These are phyloP conservation scores for Epistrophe eligans DNA, from an alignment of 2,888 invertebrate species.

Conservation along the genomic window DNA sequence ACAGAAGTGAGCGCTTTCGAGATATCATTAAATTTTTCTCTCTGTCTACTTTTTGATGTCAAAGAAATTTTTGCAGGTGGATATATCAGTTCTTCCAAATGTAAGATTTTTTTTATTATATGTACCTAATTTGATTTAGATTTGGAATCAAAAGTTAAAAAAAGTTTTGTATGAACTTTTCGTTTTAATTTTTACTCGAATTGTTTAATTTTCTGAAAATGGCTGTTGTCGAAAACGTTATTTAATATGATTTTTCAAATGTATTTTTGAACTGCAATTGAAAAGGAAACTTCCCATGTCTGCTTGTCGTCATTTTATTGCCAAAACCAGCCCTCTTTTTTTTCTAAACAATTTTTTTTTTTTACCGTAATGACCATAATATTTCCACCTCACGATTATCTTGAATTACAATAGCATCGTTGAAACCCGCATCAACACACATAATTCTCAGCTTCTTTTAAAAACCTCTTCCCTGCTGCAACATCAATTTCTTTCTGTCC, in stretches of 20 bases:
- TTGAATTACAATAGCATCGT: slow-evolving; percentile 68
- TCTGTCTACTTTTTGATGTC: no score
- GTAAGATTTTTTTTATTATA: no score
- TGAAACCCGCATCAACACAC: slow-evolving; percentile 53
- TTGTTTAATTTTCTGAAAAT: no score
- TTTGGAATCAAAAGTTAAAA: no score
- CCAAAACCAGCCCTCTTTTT: neutral
- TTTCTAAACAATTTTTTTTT: neutral
- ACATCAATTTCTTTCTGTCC: slow-evolving; percentile 7
- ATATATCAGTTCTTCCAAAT: no score
- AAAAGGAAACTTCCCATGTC: neutral
- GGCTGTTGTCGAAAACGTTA: no score
- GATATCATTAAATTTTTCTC: no score
- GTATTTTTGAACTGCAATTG: neutral
- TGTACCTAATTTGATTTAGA: no score
- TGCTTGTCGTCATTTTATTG: slow-evolving; percentile 4
- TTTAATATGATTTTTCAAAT: neutral
- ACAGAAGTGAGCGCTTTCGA: no score
- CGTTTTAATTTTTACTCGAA: no score
- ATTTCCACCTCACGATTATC: slow-evolving; percentile 73
- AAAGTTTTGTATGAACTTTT: no score
- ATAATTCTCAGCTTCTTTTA: slow-evolving; percentile 51
- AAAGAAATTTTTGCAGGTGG: no score
- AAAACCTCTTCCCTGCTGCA: neutral
- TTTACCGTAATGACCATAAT: slow-evolving; percentile 65